Evolutionary conservation across 1,140 invertebrate genomes (phyloP).

Genomic region (Acromyrmex charruanus): DNA sequence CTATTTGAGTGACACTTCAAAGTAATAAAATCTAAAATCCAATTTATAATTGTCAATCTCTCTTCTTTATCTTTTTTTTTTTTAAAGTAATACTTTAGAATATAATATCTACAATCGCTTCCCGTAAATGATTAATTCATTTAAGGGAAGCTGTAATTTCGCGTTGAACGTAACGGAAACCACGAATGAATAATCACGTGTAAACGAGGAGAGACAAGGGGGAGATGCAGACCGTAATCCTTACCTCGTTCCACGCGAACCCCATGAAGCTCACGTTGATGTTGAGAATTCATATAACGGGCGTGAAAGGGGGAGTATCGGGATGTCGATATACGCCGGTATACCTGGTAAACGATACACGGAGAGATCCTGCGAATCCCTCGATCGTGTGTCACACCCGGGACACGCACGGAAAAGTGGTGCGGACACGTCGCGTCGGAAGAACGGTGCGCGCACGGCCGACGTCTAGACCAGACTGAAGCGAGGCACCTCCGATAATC

Average conservation of each 20-base stretch:
- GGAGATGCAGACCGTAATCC: not conserved
- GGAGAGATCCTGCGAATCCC: not conserved
- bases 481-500: conserved; percentile 60
- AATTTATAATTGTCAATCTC: not conserved
- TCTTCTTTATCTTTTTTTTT: not conserved
- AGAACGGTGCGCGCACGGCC: conserved; percentile 75
- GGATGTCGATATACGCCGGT: not conserved
- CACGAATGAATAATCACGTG: not conserved
- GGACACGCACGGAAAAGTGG: not conserved
- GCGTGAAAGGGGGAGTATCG: not conserved
- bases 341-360: not conserved
- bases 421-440: not conserved
- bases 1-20: not conserved
- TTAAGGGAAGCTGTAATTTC: not conserved
- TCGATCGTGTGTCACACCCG: conserved; percentile 24
- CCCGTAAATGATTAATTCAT: not conserved
- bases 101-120: not conserved
- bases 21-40: not conserved
- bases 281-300: conserved; percentile 80
- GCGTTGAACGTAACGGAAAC: not conserved
- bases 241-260: conserved; percentile 84
- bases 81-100: not conserved
- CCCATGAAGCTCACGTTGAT: conserved; percentile 79
- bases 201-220: conserved; percentile 1
- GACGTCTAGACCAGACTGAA: conserved; percentile 82